Evolutionary conservation across 2,797 vertebrate species (phyloP), one percentile per base, ranked within the genome.

Genomic region (Myoxocephalus aenaeus): DNA sequence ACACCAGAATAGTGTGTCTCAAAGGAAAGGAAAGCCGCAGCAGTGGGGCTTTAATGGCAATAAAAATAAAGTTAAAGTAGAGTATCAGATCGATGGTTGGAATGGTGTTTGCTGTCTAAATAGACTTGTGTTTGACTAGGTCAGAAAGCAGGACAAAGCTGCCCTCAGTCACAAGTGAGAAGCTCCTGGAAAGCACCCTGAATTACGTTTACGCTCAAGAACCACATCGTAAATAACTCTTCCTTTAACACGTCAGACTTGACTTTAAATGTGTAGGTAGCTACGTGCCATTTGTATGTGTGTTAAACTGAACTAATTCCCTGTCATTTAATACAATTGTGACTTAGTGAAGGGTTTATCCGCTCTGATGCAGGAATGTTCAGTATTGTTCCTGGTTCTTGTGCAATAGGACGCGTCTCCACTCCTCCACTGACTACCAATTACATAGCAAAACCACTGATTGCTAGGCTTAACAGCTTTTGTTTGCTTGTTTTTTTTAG

Each of bases 101-200:
- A 63, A 63, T 48, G 79, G 53, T 89, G 82, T 93, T 92, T 90
- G 78, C 66, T 84, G 50, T 90, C 79, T 77, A 91, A 94, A 92
- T 88, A 89, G 87, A 87, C 77, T 73, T 5, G 61, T 90, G 89
- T 90, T 92, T 92, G 83, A 70, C 62, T 87, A 86, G 90, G 91
- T 91, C 81, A 85, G 78, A 61, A 79, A 73, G 77, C 75, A 67
- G 77, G 56, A 90, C 61, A 79, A 73, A 83, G 85, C 67, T 32
- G 80, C 86, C 81, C 83, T 90, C 70, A 88, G 65, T 78, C 74
- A 73, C 38, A 68, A 77, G 79, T 61, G 70, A 73, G 63, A 27
- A 64, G 71, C 65, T 77, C 25, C 27, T 79, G 63, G 70, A 76
- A 70, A 54, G 79, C 44, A 36, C 10, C 14, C 7, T 73, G 50